Percentiles rank a stretch among this genome's conserved stretches.
Conservation (phyloP, 2,113 vertebrate genomes). For the Pyxicephalus adspersus region DNA sequence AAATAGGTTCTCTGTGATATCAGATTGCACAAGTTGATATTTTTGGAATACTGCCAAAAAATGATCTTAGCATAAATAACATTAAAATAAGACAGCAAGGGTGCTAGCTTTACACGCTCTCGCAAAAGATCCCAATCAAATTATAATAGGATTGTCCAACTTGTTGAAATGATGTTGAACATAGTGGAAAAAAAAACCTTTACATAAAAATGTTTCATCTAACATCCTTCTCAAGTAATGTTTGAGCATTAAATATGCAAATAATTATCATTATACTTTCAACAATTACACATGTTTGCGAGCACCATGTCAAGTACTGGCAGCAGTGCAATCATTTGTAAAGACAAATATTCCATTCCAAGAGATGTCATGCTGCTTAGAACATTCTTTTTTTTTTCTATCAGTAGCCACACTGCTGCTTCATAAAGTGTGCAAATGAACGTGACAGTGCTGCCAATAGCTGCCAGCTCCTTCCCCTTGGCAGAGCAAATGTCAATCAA, state of each 20-base stretch:
- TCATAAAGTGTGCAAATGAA: constrained; percentile 84
- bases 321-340: constrained; percentile 81
- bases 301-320: constrained; percentile 83
- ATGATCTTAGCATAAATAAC: not conserved
- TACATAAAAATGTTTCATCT: constrained; percentile 74
- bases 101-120: constrained; percentile 51
- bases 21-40: not conserved
- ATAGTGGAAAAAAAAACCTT: constrained; percentile 69
- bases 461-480: constrained; percentile 79
- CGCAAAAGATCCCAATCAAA: constrained; percentile 58
- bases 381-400: constrained; percentile 86
- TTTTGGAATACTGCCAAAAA: constrained; percentile 30
- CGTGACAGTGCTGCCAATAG: constrained; percentile 75
- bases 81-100: not conserved
- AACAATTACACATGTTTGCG: constrained; percentile 85
- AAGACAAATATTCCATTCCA: constrained; percentile 92
- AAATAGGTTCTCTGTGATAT: not conserved
- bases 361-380: constrained; percentile 94
- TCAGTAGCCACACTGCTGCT: constrained; percentile 88
- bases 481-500: constrained; percentile 94
- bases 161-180: constrained; percentile 68
- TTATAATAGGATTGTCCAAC: constrained; percentile 68
- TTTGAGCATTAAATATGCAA: constrained; percentile 88
- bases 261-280: constrained; percentile 85
- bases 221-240: constrained; percentile 79